Evolutionary conservation across 1,140 invertebrate species (phyloP), one percentile per base, ranked within the genome.

Genomic region (Metopolophium dirhodum): DNA sequence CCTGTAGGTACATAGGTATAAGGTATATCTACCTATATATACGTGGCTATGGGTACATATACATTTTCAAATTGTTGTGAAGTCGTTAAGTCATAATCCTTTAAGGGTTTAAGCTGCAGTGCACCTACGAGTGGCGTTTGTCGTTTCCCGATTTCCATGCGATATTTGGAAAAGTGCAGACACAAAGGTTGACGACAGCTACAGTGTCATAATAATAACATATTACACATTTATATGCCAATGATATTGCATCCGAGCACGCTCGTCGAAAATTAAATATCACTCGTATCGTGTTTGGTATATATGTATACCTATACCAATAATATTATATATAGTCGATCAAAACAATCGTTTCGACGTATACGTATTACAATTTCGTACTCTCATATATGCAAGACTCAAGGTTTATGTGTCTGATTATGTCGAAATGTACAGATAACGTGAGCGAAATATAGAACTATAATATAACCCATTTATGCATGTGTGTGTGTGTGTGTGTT

Each of bases 381-480:
- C 9, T 23, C 7, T 88, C 20, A n/a, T 30, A n/a, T 30, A 41
- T 35, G 20, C 22, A 88, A 88, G n/a, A 22, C 47, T 35, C n/a
- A 54, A 89, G 87, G 87, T 54, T 49, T 87, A 87, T 35, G 49
- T 54, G 41, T 41, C 41, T 0, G 9, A 47, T 41, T 41, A 8
- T 47, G 45, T 18, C n/a, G 20, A 54, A 89, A 89, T 89, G n/a
- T 54, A 26, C n/a, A n/a, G 49, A 54, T 89, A 89, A 89, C 49
- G 87, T 37, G 87, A 51, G 87, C 8, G 35, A 7, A n/a, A 87
- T 87, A 87, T 77, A n/a, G 61, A 18, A 77, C 61, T 77, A 77
- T 77, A 18, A 77, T n/a, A 77, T 35, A n/a, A 77, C 61, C 30
- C 61, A 77, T 77, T 77, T 68, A 68, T 77, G 61, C 0, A 14